These are phyloP conservation scores for Nothocercus julius DNA, from an alignment of 2,113 vertebrate genomes.

Conservation along the genomic window DNA sequence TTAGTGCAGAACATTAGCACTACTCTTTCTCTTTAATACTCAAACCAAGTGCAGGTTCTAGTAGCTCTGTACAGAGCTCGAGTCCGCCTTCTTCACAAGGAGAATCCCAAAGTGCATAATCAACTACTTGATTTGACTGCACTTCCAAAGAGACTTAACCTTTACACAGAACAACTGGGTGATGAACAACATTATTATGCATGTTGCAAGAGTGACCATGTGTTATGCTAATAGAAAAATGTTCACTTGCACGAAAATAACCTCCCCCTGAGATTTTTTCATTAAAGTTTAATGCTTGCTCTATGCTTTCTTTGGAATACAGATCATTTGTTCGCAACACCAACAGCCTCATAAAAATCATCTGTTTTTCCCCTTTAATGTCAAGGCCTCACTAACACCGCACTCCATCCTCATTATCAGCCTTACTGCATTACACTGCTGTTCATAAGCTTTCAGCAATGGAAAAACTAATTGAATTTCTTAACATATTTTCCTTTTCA, in stretches of 20 bases:
- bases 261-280: constrained; percentile 10
- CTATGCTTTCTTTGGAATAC: constrained; percentile 17
- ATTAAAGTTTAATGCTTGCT: constrained; percentile 50
- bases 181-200: constrained; percentile 36
- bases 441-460: constrained; percentile 21
- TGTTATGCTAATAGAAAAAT: constrained; percentile 34
- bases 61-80: background rate
- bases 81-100: background rate
- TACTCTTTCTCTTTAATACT: background rate
- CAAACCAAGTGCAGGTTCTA: background rate
- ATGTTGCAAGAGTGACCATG: constrained; percentile 13
- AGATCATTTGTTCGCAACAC: constrained; percentile 21
- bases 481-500: background rate
- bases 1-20: background rate
- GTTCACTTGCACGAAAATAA: constrained; percentile 25
- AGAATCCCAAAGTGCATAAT: background rate
- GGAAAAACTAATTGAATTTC: constrained; percentile 19
- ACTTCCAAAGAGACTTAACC: constrained; percentile 20
- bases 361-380: constrained; percentile 1
- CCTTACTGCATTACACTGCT: background rate
- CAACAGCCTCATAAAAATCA: background rate
- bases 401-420: constrained; percentile 21
- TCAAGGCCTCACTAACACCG: background rate
- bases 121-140: background rate
- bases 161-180: constrained; percentile 3